A percentile compares a stretch with the other conserved stretches of the same genome.
Evolutionary conservation across 2,797 vertebrate species (phyloP).

Genomic region (Acomys russatus): DNA sequence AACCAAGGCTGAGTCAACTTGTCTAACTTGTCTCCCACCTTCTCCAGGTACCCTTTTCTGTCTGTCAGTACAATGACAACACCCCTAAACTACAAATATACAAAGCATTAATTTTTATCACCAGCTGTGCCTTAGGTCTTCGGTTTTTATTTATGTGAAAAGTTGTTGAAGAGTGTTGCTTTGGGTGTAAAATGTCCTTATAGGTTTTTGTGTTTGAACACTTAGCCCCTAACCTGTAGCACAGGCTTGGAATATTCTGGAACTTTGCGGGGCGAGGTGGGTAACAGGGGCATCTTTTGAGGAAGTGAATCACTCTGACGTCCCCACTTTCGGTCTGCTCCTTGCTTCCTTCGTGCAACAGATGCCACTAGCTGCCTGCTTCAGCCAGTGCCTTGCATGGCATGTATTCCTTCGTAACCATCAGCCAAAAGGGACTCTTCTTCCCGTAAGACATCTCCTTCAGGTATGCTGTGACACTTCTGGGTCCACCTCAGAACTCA

Average conservation of each 20-base stretch:
- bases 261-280: not conserved
- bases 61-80: not conserved
- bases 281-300: not conserved
- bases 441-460: not conserved
- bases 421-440: not conserved
- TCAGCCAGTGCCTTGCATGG: not conserved
- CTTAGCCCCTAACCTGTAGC: not conserved
- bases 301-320: not conserved
- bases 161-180: not conserved
- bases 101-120: not conserved
- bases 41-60: not conserved
- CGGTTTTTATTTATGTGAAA: not conserved
- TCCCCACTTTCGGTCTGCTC: not conserved
- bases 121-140: not conserved
- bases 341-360: not conserved
- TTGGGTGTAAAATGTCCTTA: not conserved
- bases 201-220: not conserved
- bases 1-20: not conserved
- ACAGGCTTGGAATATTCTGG: not conserved
- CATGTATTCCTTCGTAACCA: not conserved
- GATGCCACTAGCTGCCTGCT: not conserved
- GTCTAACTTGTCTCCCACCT: not conserved
- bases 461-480: not conserved
- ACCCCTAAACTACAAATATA: not conserved
- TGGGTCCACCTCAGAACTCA: conserved; percentile 13